These are phyloP conservation scores for Synanthedon tipuliformis DNA, from an alignment of 2,888 invertebrate species.

Conservation along the genomic window DNA sequence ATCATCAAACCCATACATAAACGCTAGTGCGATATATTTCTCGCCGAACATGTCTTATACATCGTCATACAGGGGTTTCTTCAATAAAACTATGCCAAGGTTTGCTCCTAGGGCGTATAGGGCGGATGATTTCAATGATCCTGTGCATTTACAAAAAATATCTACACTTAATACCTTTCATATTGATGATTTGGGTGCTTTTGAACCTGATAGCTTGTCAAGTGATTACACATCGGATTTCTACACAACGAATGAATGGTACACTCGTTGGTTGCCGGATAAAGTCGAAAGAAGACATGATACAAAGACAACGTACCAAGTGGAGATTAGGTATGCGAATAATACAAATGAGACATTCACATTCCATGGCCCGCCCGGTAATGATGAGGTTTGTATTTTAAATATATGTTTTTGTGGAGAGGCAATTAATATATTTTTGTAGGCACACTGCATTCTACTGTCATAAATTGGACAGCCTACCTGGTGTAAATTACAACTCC, in stretches of 20 bases:
- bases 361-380: slow-evolving; percentile 93
- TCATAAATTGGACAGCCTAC: too few relatives aligned
- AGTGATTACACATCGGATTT: slow-evolving; percentile 91
- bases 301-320: slow-evolving; percentile 91
- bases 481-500: not conserved
- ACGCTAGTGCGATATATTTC: slow-evolving; percentile 94
- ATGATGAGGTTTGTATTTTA: slow-evolving; percentile 76
- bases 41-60: slow-evolving; percentile 94
- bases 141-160: slow-evolving; percentile 91
- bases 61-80: slow-evolving; percentile 93
- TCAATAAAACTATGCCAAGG: slow-evolving; percentile 93
- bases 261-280: slow-evolving; percentile 91
- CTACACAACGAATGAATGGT: slow-evolving; percentile 96
- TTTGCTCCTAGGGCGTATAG: slow-evolving; percentile 95
- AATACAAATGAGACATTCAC: slow-evolving; percentile 96
- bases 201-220: slow-evolving; percentile 81
- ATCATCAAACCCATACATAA: slow-evolving; percentile 90
- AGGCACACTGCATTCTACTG: too few relatives aligned
- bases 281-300: slow-evolving; percentile 84
- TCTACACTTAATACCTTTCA: slow-evolving; percentile 94
- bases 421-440: not conserved
- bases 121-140: slow-evolving; percentile 94
- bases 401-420: not conserved
- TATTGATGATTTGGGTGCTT: slow-evolving; percentile 87
- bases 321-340: slow-evolving; percentile 93